Conservation (phyloP, 2,888 invertebrate genomes). For the Xanthia togata region DNA sequence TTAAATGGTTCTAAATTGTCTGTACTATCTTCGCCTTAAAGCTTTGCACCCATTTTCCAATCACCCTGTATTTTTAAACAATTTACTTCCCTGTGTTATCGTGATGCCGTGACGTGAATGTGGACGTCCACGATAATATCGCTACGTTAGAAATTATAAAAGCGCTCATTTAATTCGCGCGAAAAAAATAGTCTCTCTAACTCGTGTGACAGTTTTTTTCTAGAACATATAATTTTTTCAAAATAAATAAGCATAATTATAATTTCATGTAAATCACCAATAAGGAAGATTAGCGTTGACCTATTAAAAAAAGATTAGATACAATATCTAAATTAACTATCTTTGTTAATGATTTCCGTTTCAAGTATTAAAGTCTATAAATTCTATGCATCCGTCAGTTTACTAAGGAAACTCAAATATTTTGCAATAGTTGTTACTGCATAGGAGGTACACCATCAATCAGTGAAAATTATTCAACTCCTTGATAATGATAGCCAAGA, state of each 20-base stretch:
- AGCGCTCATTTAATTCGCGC: too few species aligned
- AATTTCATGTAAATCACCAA: background rate
- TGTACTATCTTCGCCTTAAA: too few species aligned
- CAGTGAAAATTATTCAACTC: slow-evolving; percentile 58
- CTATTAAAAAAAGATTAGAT: slow-evolving; percentile 14
- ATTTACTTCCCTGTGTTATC: too few species aligned
- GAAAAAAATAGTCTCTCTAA: too few species aligned
- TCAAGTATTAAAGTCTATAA: slow-evolving; percentile 16
- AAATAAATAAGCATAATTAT: background rate
- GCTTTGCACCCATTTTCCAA: too few species aligned
- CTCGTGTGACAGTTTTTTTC: background rate
- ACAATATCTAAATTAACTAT: slow-evolving; percentile 5
- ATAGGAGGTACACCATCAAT: slow-evolving; percentile 51
- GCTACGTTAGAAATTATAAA: too few species aligned
- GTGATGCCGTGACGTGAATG: too few species aligned
- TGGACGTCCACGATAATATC: too few species aligned
- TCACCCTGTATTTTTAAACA: too few species aligned
- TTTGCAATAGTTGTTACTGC: slow-evolving; percentile 43
- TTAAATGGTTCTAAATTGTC: too few species aligned
- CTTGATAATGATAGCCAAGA: slow-evolving; percentile 48
- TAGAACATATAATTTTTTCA: background rate
- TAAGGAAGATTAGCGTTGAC: background rate
- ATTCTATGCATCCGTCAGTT: slow-evolving; percentile 26
- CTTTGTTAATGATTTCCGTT: slow-evolving; percentile 24
- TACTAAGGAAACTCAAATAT: slow-evolving; percentile 42